Evolutionary conservation across 2,888 invertebrate species (phyloP), one percentile per base, ranked within the genome.

Genomic region (Cinara cedri): DNA sequence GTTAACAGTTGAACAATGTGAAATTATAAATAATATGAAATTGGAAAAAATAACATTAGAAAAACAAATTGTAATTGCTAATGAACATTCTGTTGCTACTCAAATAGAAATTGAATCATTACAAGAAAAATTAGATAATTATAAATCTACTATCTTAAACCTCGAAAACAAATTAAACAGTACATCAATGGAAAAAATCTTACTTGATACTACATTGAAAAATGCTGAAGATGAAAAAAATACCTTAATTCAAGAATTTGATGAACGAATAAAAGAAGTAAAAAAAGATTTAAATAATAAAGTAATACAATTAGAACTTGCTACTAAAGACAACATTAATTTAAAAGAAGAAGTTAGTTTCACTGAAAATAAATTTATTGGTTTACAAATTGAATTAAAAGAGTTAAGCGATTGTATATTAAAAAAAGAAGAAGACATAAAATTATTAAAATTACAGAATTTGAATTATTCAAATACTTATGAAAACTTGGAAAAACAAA

Each of bases 261-360:
- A 26, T 51, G 63, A 63, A 62, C 26, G 63, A 54, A 11, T 72
- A 46, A 72, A 46, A 24, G 24, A 72, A 8, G 13, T 72, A 10
- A 72, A 63, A 49, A 51, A 51, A 63, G 63, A 63, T 51, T 70
- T 78, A 51, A 70, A 51, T 51, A 16, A 21, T 21, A 78, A 70
- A 21, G 34, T 42, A 13, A n/a, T 19, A 34, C 42, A 78, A 68
- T 51, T 78, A n/a, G 70, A 78, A 42, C 16, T n/a, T 21, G 6
- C 1, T 16, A 78, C 4, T 51, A 13, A 62, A 70, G 70, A 78
- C n/a, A 70, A 78, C 34, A 51, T 24, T 70, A 68, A 60, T 34
- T 42, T 78, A 14, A 70, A 60, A 26, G n/a, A 68, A 68, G 51
- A 21, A 51, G 13, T 78, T 26, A 16, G n/a, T 51, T 42, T 9